Evolutionary conservation across 1,140 invertebrate species (phyloP).

Genomic region (Nephila pilipes): DNA sequence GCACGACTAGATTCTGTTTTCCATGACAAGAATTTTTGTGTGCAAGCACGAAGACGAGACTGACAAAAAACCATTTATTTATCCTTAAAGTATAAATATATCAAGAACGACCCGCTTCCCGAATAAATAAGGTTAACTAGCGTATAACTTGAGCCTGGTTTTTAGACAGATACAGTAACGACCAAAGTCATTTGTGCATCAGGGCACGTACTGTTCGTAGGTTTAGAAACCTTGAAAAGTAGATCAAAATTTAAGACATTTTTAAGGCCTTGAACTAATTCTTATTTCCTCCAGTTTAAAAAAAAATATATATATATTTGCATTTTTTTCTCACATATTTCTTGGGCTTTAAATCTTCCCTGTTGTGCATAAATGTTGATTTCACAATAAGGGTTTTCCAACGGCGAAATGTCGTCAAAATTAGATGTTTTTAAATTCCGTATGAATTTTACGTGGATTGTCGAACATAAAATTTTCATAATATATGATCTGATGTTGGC

Average conservation of each 20-base stretch:
- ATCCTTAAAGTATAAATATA: too few relatives aligned
- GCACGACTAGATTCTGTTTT: too few relatives aligned
- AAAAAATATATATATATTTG: neutral
- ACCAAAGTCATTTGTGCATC: neutral
- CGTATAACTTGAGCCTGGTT: neutral
- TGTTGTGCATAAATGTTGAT: neutral
- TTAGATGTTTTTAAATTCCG: too few relatives aligned
- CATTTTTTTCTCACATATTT: neutral
- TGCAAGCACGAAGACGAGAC: neutral
- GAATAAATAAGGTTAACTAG: neutral
- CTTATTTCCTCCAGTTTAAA: neutral
- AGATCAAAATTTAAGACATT: neutral
- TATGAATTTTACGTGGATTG: too few relatives aligned
- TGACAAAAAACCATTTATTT: too few relatives aligned
- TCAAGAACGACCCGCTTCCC: neutral
- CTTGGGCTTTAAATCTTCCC: neutral
- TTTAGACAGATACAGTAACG: neutral
- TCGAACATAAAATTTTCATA: too few relatives aligned
- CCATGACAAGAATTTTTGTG: neutral
- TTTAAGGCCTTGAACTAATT: constrained; percentile 19
- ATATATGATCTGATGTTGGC: too few relatives aligned
- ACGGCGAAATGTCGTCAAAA: too few relatives aligned
- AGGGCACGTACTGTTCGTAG: neutral
- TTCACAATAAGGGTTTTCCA: too few relatives aligned
- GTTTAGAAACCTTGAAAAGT: constrained; percentile 7